Base-by-base conservation (phyloP, 2,113 vertebrate species). In the Elgaria multicarinata region DNA sequence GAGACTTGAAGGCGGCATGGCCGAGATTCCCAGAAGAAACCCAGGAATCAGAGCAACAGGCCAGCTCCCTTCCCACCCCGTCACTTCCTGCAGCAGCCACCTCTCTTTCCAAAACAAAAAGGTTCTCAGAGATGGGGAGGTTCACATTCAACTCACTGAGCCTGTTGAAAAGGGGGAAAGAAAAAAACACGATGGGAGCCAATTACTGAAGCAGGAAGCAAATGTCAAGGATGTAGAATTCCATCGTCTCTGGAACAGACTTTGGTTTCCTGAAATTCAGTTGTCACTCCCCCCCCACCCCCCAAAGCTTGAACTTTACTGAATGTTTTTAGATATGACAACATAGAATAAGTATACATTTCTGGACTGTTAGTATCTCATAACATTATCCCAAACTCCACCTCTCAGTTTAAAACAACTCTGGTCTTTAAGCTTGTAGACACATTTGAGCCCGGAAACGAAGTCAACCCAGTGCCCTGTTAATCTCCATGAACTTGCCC, bases 81-180 rank as follows among this genome's bases (percentile, higher is more conserved):
- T 71, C 75, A 83, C 90, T 85, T 79, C 89, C 77, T 69, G 33
- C 31, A 46, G 92, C 83, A 39, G 91, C 94, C 89, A 53, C 89
- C 93, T 90, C 93, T 92, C 92, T 92, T 91, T 66, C 90, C 92
- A 92, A 90, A 92, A 93, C 93, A 95, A 36, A 92, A 92, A 92
- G 90, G 91, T 95, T 95, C 95, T 96, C 95, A 96, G 95, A 94
- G 96, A 95, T 95, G 96, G 93, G 95, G 88, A 92, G 91, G 95
- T 95, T 96, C 95, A 96, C 95, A 96, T 96, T 96, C 96, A 95
- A 94, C 96, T 97, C 96, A 97, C 91, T 96, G 96, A 93, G 96
- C 96, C 96, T 97, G 96, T 91, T 71, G 78, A 44, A 78, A 55
- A 50, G 33, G 71, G 58, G 33, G 71, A 81, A 90, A 74, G 33